A percentile compares a stretch with the other conserved stretches of the same genome.
phyloP scores from a whole-genome alignment of 2,797 vertebrate genomes.

The Bradypodion pumilum region DNA sequence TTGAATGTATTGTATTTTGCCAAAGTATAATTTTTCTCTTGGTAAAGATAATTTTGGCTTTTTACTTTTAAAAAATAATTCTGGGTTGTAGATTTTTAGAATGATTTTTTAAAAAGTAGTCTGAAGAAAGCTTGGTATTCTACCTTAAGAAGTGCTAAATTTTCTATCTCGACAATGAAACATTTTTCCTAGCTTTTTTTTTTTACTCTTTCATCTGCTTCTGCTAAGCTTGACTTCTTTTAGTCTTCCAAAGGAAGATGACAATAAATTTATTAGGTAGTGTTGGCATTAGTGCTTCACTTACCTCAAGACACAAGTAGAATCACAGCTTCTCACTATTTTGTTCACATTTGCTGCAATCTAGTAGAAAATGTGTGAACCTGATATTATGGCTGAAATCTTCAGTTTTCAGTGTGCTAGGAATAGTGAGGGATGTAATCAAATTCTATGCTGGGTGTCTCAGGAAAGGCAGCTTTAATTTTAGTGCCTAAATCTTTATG shows the following conservation, averaged over 20 bases:
- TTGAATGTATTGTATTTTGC: slow-evolving; percentile 45
- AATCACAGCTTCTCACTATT: slow-evolving; percentile 30
- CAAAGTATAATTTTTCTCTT: slow-evolving; percentile 44
- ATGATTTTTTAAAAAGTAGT: slow-evolving; percentile 25
- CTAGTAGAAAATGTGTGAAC: slow-evolving; percentile 5
- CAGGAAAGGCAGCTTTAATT: slow-evolving; percentile 41
- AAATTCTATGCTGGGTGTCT: slow-evolving; percentile 36
- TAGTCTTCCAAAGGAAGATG: slow-evolving; percentile 46
- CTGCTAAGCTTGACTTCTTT: slow-evolving; percentile 47
- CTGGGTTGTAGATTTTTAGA: slow-evolving; percentile 53
- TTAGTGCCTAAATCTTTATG: slow-evolving; percentile 44
- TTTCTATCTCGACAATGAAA: slow-evolving; percentile 27
- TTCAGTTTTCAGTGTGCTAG: slow-evolving; percentile 31
- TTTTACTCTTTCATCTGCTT: slow-evolving; percentile 43
- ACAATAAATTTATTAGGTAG: slow-evolving; percentile 20
- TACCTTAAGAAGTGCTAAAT: slow-evolving; percentile 49
- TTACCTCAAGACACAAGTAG: slow-evolving; percentile 31
- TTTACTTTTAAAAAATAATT: slow-evolving; percentile 35
- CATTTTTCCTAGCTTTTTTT: slow-evolving; percentile 28
- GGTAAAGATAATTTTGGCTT: slow-evolving; percentile 47
- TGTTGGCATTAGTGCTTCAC: slow-evolving; percentile 27
- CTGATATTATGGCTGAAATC: slow-evolving; percentile 23
- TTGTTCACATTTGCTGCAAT: slow-evolving; percentile 39
- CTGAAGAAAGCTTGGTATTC: slow-evolving; percentile 32
- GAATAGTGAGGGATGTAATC: slow-evolving; percentile 30